Evolutionary conservation across 2,888 invertebrate genomes (phyloP), one percentile per base, ranked within the genome.

Genomic region (Ecdyonurus torrentis): DNA sequence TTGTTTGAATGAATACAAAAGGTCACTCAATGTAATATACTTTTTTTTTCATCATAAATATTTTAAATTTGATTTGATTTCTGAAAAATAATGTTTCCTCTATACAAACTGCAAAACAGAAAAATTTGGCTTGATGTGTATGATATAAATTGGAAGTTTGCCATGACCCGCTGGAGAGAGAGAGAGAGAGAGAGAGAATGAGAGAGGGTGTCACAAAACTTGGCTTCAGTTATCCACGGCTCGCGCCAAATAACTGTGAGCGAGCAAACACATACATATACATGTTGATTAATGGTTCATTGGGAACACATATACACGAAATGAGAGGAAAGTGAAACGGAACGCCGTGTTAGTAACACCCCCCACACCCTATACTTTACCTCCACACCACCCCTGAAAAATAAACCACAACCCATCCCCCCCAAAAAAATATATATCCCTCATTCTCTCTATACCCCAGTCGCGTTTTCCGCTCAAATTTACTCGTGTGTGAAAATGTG

Each of bases 201-300:
- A 15, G 37, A 37, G 37, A 15, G 37, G 37, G 5, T 37, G 37
- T 37, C 37, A 37, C 37, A 37, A 5, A 37, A 37, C 37, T 37
- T 37, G 37, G 37, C 37, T 37, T 15, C 5, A 37, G 15, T 37
- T 37, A 10, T 10, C 7, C 37, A 15, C 15, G 15, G 15, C 37
- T 37, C 37, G 37, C 37, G 37, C 37, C 37, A 37, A 37, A 37
- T 37, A 37, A 37, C 37, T 37, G 61, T 52, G 22, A 23, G 50
- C 52, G 52, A 52, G 5, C 52, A 50, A 23, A 23, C 61, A 52
- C 52, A 22, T n/a, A 22, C 55, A 55, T 7, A 55, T 37, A 37
- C 15, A 37, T n/a, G 55, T 55, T 55, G 55, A 55, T 55, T 55
- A 55, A 55, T 55, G 55, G 55, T 55, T 55, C 55, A 55, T 55